Evolutionary conservation across 2,888 invertebrate genomes (phyloP).

Genomic region (Myopa testacea): DNA sequence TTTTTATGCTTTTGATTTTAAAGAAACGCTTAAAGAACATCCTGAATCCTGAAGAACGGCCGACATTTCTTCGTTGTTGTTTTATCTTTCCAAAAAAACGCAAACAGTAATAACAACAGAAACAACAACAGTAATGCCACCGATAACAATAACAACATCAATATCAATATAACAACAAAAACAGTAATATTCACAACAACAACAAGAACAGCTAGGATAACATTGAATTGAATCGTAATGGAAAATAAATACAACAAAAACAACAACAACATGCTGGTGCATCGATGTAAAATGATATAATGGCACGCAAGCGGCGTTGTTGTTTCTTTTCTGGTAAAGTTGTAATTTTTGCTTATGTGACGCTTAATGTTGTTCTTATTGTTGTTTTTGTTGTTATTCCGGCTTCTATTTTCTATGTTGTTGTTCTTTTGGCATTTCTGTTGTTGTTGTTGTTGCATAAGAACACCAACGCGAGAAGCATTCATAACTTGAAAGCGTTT

Average conservation of each 20-base stretch:
- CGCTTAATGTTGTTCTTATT: neutral
- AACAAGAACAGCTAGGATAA: neutral
- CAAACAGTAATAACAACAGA: neutral
- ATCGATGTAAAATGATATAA: too few relatives aligned
- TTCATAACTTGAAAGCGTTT: too few relatives aligned
- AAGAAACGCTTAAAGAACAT: too few relatives aligned
- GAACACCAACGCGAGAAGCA: neutral
- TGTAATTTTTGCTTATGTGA: too few relatives aligned
- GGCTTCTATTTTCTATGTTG: constrained; percentile 51
- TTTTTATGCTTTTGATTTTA: neutral
- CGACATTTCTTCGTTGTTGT: too few relatives aligned
- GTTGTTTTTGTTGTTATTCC: constrained; percentile 31
- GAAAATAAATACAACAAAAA: neutral
- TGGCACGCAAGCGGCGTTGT: too few relatives aligned
- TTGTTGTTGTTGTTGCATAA: neutral
- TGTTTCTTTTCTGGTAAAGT: too few relatives aligned
- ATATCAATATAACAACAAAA: neutral
- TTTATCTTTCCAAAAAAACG: too few relatives aligned
- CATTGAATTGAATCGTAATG: neutral
- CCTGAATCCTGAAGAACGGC: too few relatives aligned
- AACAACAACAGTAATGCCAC: neutral
- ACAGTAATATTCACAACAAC: neutral
- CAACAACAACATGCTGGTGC: neutral
- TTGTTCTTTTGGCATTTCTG: neutral
- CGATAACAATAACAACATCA: neutral